Conservation (phyloP, 1,140 invertebrate genomes). For the Solenopsis invicta region DNA sequence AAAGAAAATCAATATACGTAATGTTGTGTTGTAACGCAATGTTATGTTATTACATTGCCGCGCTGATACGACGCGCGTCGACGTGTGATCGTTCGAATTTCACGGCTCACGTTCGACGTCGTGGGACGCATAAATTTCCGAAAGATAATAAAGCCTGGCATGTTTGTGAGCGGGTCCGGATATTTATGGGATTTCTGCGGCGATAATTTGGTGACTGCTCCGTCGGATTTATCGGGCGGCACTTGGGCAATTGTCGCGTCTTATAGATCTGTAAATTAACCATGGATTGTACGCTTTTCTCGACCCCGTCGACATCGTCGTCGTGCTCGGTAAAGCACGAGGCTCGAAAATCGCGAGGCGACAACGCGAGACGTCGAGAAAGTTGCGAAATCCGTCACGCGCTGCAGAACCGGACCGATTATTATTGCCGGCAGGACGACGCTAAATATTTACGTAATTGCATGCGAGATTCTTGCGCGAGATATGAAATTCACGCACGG, state of each 20-base stretch:
- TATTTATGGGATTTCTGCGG: conserved; percentile 63
- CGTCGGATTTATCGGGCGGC: conserved; percentile 46
- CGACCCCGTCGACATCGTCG: too few species aligned
- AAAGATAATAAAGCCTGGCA: conserved; percentile 65
- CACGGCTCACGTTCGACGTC: background rate
- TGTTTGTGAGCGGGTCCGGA: conserved; percentile 54
- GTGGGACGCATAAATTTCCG: conserved; percentile 56
- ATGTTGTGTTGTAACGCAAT: conserved; percentile 6
- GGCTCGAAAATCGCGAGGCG: background rate
- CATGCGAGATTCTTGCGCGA: background rate
- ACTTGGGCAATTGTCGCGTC: conserved; percentile 55
- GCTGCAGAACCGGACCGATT: background rate
- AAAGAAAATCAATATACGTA: background rate
- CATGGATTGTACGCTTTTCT: background rate
- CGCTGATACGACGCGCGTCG: background rate
- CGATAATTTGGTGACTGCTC: conserved; percentile 54
- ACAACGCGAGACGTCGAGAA: background rate
- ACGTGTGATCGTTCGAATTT: conserved; percentile 1
- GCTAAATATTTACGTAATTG: conserved; percentile 24
- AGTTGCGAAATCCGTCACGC: conserved; percentile 29
- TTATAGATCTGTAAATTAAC: conserved; percentile 23
- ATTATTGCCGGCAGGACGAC: background rate
- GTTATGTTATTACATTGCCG: background rate
- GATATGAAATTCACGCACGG: background rate
- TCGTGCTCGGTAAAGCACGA: background rate